Evolutionary conservation across 1,140 invertebrate species (phyloP), one percentile per base, ranked within the genome.

Genomic region (Papilio machaon): DNA sequence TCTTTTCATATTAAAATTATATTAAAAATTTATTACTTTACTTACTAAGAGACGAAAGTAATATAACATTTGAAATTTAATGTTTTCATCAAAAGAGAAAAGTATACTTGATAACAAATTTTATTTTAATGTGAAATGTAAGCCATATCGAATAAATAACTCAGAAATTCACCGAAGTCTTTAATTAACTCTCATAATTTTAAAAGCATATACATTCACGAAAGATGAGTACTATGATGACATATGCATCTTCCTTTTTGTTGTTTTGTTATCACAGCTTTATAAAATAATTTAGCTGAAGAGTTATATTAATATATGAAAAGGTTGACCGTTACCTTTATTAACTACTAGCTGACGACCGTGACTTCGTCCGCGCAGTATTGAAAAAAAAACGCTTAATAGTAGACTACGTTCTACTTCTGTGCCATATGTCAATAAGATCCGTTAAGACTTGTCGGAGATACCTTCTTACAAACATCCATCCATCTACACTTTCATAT

Each of bases 171-270:
- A 38, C 30, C 10, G 30, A 70, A 70, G 64, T 70, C 35, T 64
- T 64, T 19, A 64, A 70, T 70, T 70, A 70, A 70, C 30, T 70
- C 30, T 70, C 13, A 70, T 38, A 70, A 15, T 70, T 30, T 38
- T 70, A 15, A 70, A 70, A 70, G 13, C 64, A 70, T 30, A 70
- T 2, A 67, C 2, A 67, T n/a, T 17, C 13, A 70, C 4, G 64
- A 70, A 70, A 70, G 30, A 70, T 70, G 64, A 70, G 30, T 70
- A 70, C 13, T 38, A 3, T 70, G 4, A 38, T 38, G 19, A 15
- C 30, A 67, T 67, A 19, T 58, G 1, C n/a, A n/a, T 70, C 11
- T 70, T 35, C 3, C 3, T 30, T 70, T 67, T 17, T 17, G 1
- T 54, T 54, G 6, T 35, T 70, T 70, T 7, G 13, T 11, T 30